These are phyloP conservation scores for Sitta carolinensis DNA, from an alignment of 2,797 vertebrate species.

Conservation along the genomic window DNA sequence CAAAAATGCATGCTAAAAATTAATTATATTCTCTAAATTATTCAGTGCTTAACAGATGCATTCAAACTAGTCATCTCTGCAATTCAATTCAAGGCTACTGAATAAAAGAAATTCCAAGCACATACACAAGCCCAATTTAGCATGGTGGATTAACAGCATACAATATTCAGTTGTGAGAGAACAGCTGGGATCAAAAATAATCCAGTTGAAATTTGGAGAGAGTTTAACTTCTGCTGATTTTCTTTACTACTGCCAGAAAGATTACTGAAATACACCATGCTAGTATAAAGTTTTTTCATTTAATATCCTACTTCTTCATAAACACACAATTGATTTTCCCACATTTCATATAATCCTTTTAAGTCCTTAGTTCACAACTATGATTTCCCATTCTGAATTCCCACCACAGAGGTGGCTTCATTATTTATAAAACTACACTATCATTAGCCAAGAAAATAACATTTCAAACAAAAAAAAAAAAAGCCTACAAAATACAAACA, in stretches of 20 bases:
- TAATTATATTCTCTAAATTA: background rate
- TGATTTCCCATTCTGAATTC: background rate
- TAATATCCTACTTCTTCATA: background rate
- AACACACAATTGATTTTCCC: accelerated
- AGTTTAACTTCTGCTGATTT: background rate
- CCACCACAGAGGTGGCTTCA: background rate
- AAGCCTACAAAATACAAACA: background rate
- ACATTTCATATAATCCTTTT: background rate
- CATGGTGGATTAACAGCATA: background rate
- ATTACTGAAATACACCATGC: background rate
- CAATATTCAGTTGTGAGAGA: background rate
- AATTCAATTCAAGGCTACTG: background rate
- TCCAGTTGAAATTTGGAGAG: background rate
- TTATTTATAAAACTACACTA: background rate
- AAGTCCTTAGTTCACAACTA: background rate
- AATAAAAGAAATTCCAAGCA: background rate
- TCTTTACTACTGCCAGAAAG: background rate
- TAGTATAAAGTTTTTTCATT: background rate
- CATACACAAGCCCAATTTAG: background rate
- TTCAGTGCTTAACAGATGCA: background rate
- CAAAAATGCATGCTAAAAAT: background rate
- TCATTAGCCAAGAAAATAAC: background rate
- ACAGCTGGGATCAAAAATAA: background rate
- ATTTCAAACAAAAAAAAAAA: background rate
- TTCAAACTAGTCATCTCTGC: background rate